Base-by-base conservation (phyloP, 37 sponge, comb jelly and placozoan species). In the Aphrocallistes beatrix region DNA sequence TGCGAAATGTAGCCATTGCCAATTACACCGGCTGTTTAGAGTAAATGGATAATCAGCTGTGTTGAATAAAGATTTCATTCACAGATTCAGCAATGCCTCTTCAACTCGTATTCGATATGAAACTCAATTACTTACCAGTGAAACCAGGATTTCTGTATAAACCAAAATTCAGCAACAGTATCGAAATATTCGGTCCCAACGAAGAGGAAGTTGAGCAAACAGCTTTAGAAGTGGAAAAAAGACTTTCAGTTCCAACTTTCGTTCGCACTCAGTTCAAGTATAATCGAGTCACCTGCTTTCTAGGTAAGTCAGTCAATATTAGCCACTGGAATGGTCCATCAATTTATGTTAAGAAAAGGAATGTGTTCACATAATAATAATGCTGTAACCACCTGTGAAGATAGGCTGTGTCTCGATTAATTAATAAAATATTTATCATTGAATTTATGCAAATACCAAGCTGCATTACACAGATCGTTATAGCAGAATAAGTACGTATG, bases 241-340 rank as follows among this genome's bases (percentile, higher is more conserved):
- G 75, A 60, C n/a, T 60, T 25, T 32, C 75, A 6, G 34, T 60
- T 19, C 75, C 75, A 32, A 60, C 75, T 8, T 60, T 60, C 34
- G 75, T 60, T 13, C 75, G 75, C 21, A 60, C 75, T 60, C 75
- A 60, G n/a, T 60, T 60, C n/a, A 60, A 60, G 21, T 60, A 60
- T 28, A 60, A 60, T 60, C 10, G n/a, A 60, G 75, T 60, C 75
- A 60, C 75, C 75, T 60, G 75, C n/a, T 60, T 60, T 60, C 75
- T 60, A 6, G 75, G 75, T 60, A 60, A 60, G 75, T 60, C 6
- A 42, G 6, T 13, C 6, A 42, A 13, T 42, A 42, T 6, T 42
- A n/a, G n/a, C n/a, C n/a, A n/a, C n/a, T n/a, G n/a, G n/a, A n/a
- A n/a, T n/a, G n/a, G n/a, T n/a, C n/a, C n/a, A n/a, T n/a, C n/a